Base-by-base conservation (phyloP, 2,888 invertebrate genomes). In the Euzophera pinguis region DNA sequence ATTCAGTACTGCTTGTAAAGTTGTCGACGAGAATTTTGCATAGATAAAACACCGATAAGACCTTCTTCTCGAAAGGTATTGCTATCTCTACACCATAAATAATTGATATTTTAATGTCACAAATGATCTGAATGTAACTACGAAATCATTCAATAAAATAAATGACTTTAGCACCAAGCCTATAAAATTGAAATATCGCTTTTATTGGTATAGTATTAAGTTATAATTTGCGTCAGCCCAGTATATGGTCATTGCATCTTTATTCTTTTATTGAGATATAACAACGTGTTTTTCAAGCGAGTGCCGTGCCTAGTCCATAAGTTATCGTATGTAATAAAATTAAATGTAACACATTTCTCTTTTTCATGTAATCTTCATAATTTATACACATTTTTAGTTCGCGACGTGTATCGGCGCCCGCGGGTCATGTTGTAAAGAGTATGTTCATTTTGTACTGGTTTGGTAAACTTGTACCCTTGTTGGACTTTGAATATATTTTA, bases 341-440 rank as follows among this genome's bases (percentile, higher is more conserved):
- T 88, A 89, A 90, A 89, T 90, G 88, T 88, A 88, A 84, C 88
- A 88, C 87, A 88, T 90, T 89, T 88, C 85, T 89, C 88, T 86
- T 89, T 89, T 87, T 85, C 88, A 82, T 83, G 81, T 88, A 87
- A 89, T 89, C 87, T 89, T 87, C 78, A 87, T 88, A 87, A 88
- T 87, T 88, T 89, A 89, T 87, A 82, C 78, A 81, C 78, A 85
- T 86, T 89, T 89, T 89, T 84, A 86, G 86, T 81, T 82, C 62
- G 84, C 83, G 80, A 80, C 79, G 79, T 78, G 78, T 76, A 78
- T 78, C 75, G 81, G 76, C 80, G 81, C 83, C 83, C 61, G 75
- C 53, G 77, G 81, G 75, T 69, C 65, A 67, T 63, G 70, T 62
- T 58, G 57, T 64, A 62, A 60, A 57, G 54, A 53, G 56, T 53